Conservation (phyloP, 2,888 invertebrate genomes). For the Nezara viridula region DNA sequence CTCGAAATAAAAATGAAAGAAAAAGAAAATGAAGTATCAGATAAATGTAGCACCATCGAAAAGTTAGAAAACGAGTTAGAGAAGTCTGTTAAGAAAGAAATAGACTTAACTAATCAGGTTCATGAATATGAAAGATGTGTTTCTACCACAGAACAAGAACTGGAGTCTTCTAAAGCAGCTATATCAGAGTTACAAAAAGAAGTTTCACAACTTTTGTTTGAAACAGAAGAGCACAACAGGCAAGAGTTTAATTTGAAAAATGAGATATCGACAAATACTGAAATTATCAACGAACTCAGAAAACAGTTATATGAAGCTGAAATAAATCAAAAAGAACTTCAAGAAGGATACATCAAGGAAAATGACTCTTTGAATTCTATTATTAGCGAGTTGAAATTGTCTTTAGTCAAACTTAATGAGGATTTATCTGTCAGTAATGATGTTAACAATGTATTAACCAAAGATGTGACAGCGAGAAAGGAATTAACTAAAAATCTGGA, state of each 20-base stretch:
- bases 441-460: conserved; percentile 27
- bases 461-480: conserved; percentile 21
- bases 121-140: background rate
- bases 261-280: background rate
- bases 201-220: conserved; percentile 16
- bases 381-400: conserved; percentile 25
- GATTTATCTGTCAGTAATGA: background rate
- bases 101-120: background rate
- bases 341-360: conserved; percentile 26
- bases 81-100: background rate
- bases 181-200: conserved; percentile 35
- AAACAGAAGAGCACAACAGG: conserved; percentile 1
- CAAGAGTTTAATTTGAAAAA: conserved; percentile 40
- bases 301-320: background rate
- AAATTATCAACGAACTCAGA: conserved; percentile 24
- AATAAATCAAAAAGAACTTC: background rate
- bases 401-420: background rate
- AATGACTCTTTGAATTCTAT: background rate
- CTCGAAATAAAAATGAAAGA: conserved; percentile 51
- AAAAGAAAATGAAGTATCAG: conserved; percentile 13
- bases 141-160: background rate
- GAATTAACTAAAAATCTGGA: conserved; percentile 38
- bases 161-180: background rate
- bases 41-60: conserved; percentile 23
- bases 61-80: conserved; percentile 39